Evolutionary conservation across 2,113 vertebrate species (phyloP).

Genomic region (Catharus minimus): DNA sequence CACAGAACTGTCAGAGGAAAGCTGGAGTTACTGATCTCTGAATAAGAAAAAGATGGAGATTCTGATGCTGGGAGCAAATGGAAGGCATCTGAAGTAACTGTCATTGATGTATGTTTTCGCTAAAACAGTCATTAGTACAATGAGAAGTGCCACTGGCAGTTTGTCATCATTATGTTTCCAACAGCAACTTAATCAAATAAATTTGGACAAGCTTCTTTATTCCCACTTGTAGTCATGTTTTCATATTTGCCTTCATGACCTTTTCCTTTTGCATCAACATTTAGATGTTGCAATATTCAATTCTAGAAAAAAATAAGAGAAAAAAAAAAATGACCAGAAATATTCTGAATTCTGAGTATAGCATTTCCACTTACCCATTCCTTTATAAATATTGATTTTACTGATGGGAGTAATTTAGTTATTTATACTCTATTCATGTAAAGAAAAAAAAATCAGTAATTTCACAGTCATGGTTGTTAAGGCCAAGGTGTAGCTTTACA

Average conservation of each 20-base stretch:
- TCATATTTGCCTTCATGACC: background rate
- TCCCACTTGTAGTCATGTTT: background rate
- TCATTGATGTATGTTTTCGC: background rate
- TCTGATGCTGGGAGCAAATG: background rate
- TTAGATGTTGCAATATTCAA: background rate
- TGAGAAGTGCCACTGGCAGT: background rate
- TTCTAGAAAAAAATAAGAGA: background rate
- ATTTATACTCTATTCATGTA: accelerated
- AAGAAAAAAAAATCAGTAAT: background rate
- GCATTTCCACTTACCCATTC: background rate
- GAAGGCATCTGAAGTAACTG: background rate
- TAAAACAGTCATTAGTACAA: background rate
- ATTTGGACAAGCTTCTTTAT: background rate
- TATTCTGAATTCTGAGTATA: background rate
- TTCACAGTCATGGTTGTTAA: background rate
- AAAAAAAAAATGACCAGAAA: background rate
- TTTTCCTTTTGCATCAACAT: background rate
- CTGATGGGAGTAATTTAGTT: background rate
- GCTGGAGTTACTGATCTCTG: background rate
- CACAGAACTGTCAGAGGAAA: background rate
- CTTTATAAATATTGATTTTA: background rate
- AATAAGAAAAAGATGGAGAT: background rate
- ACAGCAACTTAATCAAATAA: background rate
- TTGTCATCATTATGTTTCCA: background rate
- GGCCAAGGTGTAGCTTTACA: background rate